These are phyloP conservation scores for Rhopalosiphum maidis DNA, from an alignment of 1,140 invertebrate genomes.

Conservation along the genomic window DNA sequence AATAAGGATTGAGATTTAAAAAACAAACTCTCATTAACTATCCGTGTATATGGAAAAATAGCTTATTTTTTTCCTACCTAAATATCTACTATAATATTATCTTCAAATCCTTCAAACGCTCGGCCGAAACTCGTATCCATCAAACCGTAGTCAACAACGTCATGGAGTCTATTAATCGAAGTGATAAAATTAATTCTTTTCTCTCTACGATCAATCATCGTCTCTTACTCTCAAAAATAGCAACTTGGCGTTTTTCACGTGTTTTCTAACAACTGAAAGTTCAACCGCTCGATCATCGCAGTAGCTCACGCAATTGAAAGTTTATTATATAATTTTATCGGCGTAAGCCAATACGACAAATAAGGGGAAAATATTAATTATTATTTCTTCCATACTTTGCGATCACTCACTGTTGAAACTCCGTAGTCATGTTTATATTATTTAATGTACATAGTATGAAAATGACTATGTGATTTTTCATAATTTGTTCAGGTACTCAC, in stretches of 20 bases:
- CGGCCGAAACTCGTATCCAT: neutral
- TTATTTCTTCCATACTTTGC: neutral
- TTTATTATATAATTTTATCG: neutral
- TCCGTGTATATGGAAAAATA: neutral
- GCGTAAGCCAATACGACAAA: neutral
- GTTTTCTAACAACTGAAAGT: neutral
- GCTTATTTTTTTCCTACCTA: neutral
- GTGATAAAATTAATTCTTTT: neutral
- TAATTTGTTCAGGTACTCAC: neutral
- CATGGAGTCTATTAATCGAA: neutral
- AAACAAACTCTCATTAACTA: neutral
- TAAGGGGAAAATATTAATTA: neutral
- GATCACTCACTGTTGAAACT: neutral
- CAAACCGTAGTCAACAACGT: neutral
- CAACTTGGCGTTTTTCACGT: neutral
- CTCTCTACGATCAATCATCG: neutral
- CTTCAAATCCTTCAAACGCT: neutral
- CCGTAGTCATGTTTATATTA: neutral
- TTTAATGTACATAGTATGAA: neutral
- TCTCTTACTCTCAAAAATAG: neutral
- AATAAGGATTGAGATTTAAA: neutral
- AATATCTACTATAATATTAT: neutral
- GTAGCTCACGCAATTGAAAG: neutral
- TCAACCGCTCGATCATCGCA: neutral
- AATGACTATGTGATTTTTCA: neutral